Evolutionary conservation across 1,140 invertebrate species (phyloP), one percentile per base, ranked within the genome.

Genomic region (Matsumurasca onukii): DNA sequence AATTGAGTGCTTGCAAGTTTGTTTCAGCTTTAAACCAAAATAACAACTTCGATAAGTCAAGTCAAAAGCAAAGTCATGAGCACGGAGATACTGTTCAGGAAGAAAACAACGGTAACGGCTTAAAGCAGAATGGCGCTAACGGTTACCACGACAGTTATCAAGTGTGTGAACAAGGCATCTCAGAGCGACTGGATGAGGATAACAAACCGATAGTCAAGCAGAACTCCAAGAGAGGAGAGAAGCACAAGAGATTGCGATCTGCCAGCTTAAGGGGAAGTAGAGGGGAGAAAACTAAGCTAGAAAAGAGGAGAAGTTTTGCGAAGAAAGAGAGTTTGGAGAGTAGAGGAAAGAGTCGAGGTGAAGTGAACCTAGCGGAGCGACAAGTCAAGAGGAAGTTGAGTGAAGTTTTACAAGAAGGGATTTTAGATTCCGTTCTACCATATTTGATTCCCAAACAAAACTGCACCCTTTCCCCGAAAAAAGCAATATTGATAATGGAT

Each of bases 391-490:
- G 76, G 59, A 85, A 83, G 76, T 75, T 85, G 30, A 84, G 84
- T 67, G 81, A 88, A 80, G 84, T 91, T 3, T 82, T 91, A 64
- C 88, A 89, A 57, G 90, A 92, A 80, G 90, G 90, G 25, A 83
- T 92, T 67, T 77, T 92, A 24, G 91, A 92, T 77, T 91, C 90
- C 0, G 86, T 92, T 67, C 75, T 92, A 12, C 88, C 90, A 0
- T 90, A 89, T 70, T 82, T 91, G 73, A 79, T 87, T 68, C 82
- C 84, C 15, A 73, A 82, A 81, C 74, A 76, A 78, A 69, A 39
- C 31, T 45, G 29, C 20, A 69, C 52, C 49, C 24, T 51, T 13
- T 52, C 27, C 27, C 61, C 59, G 9, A 72, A 69, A 52, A 70
- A 67, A 62, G 29, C 34, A 25, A 15, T 73, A 15, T 45, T 29